Percentiles rank a stretch among this genome's conserved stretches.
These are phyloP conservation scores for Otus scops DNA, from an alignment of 2,797 vertebrate species.

Conservation along the genomic window DNA sequence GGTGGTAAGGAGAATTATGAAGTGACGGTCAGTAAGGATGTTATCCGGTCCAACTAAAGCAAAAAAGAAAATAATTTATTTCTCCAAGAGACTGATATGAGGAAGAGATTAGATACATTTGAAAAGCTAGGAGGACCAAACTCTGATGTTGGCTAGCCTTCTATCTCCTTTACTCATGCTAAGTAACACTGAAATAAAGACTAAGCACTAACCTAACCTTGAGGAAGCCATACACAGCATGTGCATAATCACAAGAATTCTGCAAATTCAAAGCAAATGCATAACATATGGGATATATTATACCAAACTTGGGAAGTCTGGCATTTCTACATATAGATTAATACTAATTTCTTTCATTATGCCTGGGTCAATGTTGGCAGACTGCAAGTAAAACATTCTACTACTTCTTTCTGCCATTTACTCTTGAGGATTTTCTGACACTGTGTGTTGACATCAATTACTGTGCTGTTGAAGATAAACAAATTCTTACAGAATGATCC, in stretches of 20 bases:
- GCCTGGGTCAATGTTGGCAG: not conserved
- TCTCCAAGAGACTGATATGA: not conserved
- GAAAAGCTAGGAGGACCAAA: not conserved
- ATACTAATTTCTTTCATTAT: not conserved
- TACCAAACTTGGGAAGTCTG: not conserved
- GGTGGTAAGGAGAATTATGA: constrained; percentile 87
- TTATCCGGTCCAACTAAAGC: constrained; percentile 84
- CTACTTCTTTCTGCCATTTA: not conserved
- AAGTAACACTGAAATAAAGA: not conserved
- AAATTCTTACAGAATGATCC: not conserved
- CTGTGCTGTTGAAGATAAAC: not conserved
- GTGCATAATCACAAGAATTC: not conserved
- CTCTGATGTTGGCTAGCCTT: not conserved
- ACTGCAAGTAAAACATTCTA: not conserved
- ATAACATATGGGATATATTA: not conserved
- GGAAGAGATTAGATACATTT: not conserved
- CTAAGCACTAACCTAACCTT: not conserved
- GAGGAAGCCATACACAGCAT: not conserved
- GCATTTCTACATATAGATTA: not conserved
- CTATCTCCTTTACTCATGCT: not conserved
- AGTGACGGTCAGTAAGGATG: constrained; percentile 83
- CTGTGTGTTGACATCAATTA: not conserved
- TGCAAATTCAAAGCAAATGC: not conserved
- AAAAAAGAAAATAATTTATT: constrained; percentile 40
- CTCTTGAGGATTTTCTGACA: not conserved